Conservation (phyloP, 1,140 invertebrate species). For the Neodiprion lecontei region DNA sequence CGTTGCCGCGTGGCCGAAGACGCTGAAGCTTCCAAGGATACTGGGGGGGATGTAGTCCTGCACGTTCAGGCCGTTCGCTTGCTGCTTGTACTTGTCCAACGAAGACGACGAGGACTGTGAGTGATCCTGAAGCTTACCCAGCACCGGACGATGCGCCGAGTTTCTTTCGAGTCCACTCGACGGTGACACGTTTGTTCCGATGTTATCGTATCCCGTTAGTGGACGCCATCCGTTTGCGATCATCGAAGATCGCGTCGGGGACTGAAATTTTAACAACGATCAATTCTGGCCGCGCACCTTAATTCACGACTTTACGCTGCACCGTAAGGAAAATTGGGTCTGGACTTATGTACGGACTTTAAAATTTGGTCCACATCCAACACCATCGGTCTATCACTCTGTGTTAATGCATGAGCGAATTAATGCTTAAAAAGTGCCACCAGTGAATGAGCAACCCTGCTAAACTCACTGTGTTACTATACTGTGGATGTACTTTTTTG, state of each 20-base stretch:
- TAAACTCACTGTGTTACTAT: neutral
- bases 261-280: constrained; percentile 25
- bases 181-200: constrained; percentile 44
- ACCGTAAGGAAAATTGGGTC: neutral
- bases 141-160: constrained; percentile 43
- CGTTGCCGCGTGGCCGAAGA: constrained; percentile 53
- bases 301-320: neutral
- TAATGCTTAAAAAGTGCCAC: neutral
- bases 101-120: constrained; percentile 44
- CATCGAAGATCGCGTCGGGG: constrained; percentile 46
- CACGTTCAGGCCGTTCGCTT: neutral
- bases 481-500: neutral
- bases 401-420: neutral
- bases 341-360: neutral
- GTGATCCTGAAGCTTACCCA: constrained; percentile 53
- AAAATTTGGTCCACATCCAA: neutral
- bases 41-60: constrained; percentile 55
- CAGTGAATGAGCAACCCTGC: neutral
- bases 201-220: constrained; percentile 47
- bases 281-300: neutral
- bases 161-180: constrained; percentile 42
- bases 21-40: constrained; percentile 59
- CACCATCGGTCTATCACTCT: neutral
- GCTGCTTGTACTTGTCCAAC: constrained; percentile 40
- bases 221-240: constrained; percentile 55